phyloP scores from a whole-genome alignment of 2,888 invertebrate genomes.

The Aphidoletes aphidimyza region DNA sequence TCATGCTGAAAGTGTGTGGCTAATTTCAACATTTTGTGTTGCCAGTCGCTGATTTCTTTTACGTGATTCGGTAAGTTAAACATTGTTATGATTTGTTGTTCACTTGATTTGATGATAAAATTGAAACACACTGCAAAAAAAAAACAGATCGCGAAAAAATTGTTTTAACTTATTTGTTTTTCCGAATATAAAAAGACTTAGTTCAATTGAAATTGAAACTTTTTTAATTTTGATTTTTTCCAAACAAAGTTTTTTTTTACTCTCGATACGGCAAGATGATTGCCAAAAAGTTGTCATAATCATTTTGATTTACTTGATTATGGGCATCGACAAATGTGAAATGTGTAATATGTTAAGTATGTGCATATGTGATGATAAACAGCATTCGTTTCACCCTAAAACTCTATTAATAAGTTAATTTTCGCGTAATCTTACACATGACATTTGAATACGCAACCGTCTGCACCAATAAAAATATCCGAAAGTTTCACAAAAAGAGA shows the following conservation, averaged over 20 bases:
- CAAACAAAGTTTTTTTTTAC: neutral
- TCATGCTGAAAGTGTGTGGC: neutral
- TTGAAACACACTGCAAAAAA: neutral
- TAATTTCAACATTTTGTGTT: neutral
- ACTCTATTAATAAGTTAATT: too few relatives aligned
- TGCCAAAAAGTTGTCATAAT: neutral
- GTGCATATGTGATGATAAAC: too few relatives aligned
- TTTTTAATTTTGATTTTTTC: slow-evolving; percentile 19
- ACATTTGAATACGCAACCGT: too few relatives aligned
- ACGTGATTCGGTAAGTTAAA: neutral
- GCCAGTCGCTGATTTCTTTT: neutral
- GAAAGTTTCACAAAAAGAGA: too few relatives aligned
- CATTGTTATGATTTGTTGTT: neutral
- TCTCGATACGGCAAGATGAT: neutral
- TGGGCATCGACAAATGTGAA: too few relatives aligned
- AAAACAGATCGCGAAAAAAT: neutral
- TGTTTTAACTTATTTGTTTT: neutral
- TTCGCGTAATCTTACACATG: too few relatives aligned
- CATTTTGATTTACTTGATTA: too few relatives aligned
- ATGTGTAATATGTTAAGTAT: too few relatives aligned
- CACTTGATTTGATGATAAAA: neutral
- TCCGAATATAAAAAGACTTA: neutral
- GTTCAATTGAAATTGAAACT: neutral
- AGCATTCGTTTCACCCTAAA: too few relatives aligned
- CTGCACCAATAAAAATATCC: too few relatives aligned